phyloP scores from a whole-genome alignment of 2,797 vertebrate species.

The Australoheros facetus region DNA sequence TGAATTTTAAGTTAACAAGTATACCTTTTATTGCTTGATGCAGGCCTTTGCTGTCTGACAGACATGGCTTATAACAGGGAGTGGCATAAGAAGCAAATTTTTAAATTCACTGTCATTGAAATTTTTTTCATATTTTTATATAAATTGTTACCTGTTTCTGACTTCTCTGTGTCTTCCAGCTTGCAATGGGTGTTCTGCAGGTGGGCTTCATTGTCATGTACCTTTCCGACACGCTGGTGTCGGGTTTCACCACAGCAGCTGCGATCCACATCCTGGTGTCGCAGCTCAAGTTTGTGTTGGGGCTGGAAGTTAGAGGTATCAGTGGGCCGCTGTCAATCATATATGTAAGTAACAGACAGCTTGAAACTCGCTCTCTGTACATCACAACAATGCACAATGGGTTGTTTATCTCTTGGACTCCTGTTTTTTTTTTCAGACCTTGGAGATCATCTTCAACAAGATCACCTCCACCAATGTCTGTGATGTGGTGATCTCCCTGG shows the following conservation, averaged over 20 bases:
- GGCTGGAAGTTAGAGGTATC: conserved; percentile 82
- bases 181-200: conserved; percentile 87
- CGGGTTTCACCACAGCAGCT: conserved; percentile 94
- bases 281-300: conserved; percentile 95
- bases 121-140: too few species aligned
- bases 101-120: background rate
- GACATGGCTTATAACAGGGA: too few species aligned
- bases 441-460: conserved; percentile 84
- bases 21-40: too few species aligned
- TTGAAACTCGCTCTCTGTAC: background rate
- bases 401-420: background rate
- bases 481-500: conserved; percentile 88
- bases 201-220: conserved; percentile 94
- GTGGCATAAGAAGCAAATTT: too few species aligned
- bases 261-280: conserved; percentile 93
- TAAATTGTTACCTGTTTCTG: background rate
- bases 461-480: conserved; percentile 88
- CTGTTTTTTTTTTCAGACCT: conserved; percentile 76
- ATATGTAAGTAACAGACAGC: conserved; percentile 82
- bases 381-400: too few species aligned
- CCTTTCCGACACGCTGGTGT: conserved; percentile 92
- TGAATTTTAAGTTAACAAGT: too few species aligned
- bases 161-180: conserved; percentile 73
- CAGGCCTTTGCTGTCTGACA: too few species aligned
- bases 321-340: conserved; percentile 86